A percentile compares a stretch with the other conserved stretches of the same genome.
These are phyloP conservation scores for Mythimna vitellina DNA, from an alignment of 2,888 invertebrate genomes.

Conservation along the genomic window DNA sequence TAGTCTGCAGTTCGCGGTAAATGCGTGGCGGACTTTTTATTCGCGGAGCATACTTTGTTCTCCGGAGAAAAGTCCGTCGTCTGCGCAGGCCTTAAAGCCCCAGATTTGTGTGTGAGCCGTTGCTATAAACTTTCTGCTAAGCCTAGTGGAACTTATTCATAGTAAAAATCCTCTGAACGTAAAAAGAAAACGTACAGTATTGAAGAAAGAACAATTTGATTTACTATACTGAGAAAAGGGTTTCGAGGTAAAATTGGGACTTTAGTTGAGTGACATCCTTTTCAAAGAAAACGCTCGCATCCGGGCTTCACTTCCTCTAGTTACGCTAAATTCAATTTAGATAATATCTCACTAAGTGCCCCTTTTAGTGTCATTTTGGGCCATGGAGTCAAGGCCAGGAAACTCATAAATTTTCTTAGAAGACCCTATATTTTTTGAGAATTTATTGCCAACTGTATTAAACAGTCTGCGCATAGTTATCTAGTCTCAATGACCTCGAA, in stretches of 20 bases:
- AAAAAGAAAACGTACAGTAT: background rate
- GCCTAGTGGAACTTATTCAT: background rate
- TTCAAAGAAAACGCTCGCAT: slow-evolving; percentile 22
- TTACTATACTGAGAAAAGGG: background rate
- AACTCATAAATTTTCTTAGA: slow-evolving; percentile 5
- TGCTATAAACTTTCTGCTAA: background rate
- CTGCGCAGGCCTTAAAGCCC: too few relatives aligned
- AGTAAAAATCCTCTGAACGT: background rate
- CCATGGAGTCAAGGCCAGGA: slow-evolving; percentile 5
- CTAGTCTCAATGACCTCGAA: slow-evolving; percentile 20
- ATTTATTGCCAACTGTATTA: slow-evolving; percentile 9
- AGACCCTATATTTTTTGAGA: background rate
- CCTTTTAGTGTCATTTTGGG: slow-evolving; percentile 28
- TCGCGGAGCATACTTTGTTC: too few relatives aligned
- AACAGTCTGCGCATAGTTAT: slow-evolving; percentile 18
- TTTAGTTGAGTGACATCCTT: slow-evolving; percentile 11
- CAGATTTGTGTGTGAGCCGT: too few relatives aligned
- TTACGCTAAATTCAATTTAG: slow-evolving; percentile 45
- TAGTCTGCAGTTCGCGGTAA: too few relatives aligned
- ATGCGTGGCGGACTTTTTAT: too few relatives aligned
- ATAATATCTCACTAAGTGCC: slow-evolving; percentile 36
- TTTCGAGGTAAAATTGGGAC: background rate
- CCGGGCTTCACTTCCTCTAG: background rate
- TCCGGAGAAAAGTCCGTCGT: too few relatives aligned
- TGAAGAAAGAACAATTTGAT: slow-evolving; percentile 2